Evolutionary conservation across 2,113 vertebrate species (phyloP).

Genomic region (Plestiodon gilberti): DNA sequence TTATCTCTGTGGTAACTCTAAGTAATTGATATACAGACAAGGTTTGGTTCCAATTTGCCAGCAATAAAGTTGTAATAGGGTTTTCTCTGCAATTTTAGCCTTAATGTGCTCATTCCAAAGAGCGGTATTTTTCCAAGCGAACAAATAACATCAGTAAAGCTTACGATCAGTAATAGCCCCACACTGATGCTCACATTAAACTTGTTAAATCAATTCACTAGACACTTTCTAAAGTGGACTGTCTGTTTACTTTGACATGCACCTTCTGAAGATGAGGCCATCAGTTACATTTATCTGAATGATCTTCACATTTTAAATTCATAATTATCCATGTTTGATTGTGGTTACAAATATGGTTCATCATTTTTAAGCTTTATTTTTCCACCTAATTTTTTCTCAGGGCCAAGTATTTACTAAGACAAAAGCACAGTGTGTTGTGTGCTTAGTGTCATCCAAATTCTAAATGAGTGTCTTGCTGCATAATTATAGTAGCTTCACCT

Average conservation of each 20-base stretch:
- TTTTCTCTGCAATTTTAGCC: slow-evolving; percentile 96
- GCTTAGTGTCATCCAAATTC: slow-evolving; percentile 62
- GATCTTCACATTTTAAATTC: slow-evolving; percentile 82
- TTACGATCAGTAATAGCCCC: slow-evolving; percentile 94
- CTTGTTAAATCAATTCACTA: slow-evolving; percentile 94
- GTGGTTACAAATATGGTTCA: slow-evolving; percentile 66
- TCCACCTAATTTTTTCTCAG: slow-evolving; percentile 52
- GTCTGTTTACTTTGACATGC: slow-evolving; percentile 86
- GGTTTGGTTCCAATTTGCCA: slow-evolving; percentile 97
- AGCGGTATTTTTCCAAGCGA: slow-evolving; percentile 93
- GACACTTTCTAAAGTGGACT: slow-evolving; percentile 92
- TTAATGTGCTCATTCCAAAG: slow-evolving; percentile 97
- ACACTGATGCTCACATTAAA: slow-evolving; percentile 93
- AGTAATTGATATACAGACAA: slow-evolving; percentile 98
- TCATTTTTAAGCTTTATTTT: slow-evolving; percentile 57
- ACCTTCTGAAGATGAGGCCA: slow-evolving; percentile 79
- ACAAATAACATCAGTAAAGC: slow-evolving; percentile 97
- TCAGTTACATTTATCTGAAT: slow-evolving; percentile 83
- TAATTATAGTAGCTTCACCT: slow-evolving; percentile 60
- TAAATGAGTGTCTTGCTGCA: slow-evolving; percentile 46
- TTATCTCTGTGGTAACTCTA: slow-evolving; percentile 95
- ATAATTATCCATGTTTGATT: slow-evolving; percentile 80
- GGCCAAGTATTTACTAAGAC: slow-evolving; percentile 42
- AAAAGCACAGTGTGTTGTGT: slow-evolving; percentile 40
- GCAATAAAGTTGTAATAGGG: slow-evolving; percentile 98